Percentiles rank a stretch among this genome's conserved stretches.
Conservation (phyloP, 1,140 invertebrate genomes). For the Heliconius melpomene region DNA sequence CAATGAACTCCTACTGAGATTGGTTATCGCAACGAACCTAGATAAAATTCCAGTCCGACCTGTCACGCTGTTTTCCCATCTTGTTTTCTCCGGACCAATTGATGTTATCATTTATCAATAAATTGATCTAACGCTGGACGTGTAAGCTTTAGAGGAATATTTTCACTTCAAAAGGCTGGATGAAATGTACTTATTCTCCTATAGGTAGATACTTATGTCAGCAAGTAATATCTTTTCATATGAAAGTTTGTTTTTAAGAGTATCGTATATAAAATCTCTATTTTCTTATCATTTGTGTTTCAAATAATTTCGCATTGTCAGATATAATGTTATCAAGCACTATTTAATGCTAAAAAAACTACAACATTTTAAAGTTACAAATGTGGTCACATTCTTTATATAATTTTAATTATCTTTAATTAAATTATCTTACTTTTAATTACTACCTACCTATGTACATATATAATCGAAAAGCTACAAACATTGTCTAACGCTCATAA, state of each 20-base stretch:
- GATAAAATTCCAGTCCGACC: slow-evolving; percentile 43
- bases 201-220: background rate
- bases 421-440: no score
- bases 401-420: no score
- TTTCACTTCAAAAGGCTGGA: slow-evolving; percentile 23
- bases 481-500: background rate
- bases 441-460: no score
- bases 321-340: no score
- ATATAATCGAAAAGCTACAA: background rate
- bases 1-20: slow-evolving; percentile 43
- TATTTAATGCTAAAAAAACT: no score
- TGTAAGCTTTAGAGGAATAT: slow-evolving; percentile 28
- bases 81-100: slow-evolving; percentile 37
- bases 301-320: no score
- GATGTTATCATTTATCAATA: slow-evolving; percentile 40
- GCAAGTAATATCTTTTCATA: background rate
- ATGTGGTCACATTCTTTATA: no score
- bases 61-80: slow-evolving; percentile 41
- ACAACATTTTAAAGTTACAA: no score
- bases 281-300: no score
- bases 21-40: slow-evolving; percentile 39
- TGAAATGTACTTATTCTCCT: background rate
- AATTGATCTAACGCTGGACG: slow-evolving; percentile 28
- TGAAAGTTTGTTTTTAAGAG: background rate
- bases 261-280: no score